Evolutionary conservation across 2,797 vertebrate genomes (phyloP).

Genomic region (Falco novaeseelandiae): DNA sequence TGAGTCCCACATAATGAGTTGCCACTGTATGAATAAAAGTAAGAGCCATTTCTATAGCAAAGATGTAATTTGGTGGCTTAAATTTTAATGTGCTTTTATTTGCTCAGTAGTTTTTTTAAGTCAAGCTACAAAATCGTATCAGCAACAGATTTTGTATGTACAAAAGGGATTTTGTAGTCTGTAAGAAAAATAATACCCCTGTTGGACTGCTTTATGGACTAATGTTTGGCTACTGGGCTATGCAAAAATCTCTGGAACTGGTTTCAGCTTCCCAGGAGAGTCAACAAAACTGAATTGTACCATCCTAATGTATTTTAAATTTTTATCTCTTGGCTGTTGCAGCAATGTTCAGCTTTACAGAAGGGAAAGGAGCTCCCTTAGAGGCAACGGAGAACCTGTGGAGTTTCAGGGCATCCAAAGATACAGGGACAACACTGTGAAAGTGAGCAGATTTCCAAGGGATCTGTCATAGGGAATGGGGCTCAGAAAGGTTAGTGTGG

Average conservation of each 20-base stretch:
- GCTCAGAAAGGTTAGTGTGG: neutral
- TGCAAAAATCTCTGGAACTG: neutral
- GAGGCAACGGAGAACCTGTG: neutral
- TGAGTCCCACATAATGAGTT: neutral
- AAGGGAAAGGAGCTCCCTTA: neutral
- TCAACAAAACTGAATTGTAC: neutral
- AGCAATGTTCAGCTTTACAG: neutral
- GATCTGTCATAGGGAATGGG: neutral
- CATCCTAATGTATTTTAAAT: neutral
- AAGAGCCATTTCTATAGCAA: neutral
- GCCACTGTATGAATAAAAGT: neutral
- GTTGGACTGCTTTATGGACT: neutral
- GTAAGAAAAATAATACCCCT: neutral
- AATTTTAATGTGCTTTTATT: neutral
- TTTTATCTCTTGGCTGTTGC: neutral
- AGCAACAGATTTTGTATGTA: neutral
- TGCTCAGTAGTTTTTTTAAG: neutral
- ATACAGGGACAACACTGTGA: neutral
- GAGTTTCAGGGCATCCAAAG: neutral
- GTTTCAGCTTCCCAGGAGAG: neutral
- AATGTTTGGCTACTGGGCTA: neutral
- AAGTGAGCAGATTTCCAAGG: neutral
- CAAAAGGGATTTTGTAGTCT: neutral
- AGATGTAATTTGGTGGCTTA: neutral
- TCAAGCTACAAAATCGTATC: neutral